Evolutionary conservation across 1,140 invertebrate species (phyloP).

Genomic region (Holcopasites calliopsidis): DNA sequence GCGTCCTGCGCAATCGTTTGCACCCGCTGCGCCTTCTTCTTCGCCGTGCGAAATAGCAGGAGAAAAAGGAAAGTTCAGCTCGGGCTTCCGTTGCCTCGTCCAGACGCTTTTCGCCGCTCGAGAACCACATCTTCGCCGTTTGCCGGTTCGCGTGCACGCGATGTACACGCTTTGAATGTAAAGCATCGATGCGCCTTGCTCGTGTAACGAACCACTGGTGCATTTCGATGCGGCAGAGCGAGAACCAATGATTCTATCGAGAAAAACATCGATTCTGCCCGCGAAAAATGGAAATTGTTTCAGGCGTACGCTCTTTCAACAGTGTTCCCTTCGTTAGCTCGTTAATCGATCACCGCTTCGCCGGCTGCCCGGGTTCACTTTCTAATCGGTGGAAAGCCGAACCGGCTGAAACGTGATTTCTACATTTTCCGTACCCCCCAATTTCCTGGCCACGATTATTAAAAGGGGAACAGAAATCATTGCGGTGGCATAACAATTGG

Average conservation of each 20-base stretch:
- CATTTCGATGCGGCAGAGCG: background rate
- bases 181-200: no score
- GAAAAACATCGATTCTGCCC: no score
- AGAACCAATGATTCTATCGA: background rate
- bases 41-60: background rate
- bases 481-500: no score
- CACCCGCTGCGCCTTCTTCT: no score
- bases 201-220: no score
- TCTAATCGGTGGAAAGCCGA: conserved; percentile 8
- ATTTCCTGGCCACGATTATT: no score
- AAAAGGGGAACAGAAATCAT: no score
- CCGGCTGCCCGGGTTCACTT: background rate
- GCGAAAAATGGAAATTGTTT: no score
- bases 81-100: conserved; percentile 29
- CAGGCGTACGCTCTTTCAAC: no score
- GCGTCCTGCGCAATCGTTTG: no score
- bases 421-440: background rate
- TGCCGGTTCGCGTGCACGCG: conserved; percentile 19
- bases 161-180: background rate
- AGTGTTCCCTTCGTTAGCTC: background rate
- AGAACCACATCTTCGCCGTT: conserved; percentile 32
- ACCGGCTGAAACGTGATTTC: background rate
- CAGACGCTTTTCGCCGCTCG: conserved; percentile 29
- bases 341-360: background rate
- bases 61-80: background rate